Evolutionary conservation across 1,140 invertebrate genomes (phyloP).

Genomic region (Drosophila simulans): DNA sequence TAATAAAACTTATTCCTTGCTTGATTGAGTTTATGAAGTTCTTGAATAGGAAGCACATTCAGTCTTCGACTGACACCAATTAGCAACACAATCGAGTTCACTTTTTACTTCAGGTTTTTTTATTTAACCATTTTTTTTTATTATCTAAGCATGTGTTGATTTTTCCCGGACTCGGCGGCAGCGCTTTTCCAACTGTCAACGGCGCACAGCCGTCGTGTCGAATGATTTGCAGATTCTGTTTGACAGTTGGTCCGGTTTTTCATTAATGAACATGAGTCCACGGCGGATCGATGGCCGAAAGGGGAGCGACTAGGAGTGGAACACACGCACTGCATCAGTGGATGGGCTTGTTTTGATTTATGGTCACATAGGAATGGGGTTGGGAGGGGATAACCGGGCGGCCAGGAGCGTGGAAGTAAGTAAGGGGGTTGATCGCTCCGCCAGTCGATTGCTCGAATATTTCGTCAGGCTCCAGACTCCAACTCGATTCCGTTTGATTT

Average conservation of each 20-base stretch:
- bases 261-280: constrained; percentile 76
- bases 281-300: constrained; percentile 11
- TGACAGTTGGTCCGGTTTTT: constrained; percentile 79
- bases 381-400: constrained; percentile 4
- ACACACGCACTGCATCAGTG: constrained; percentile 68
- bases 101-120: constrained; percentile 41
- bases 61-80: constrained; percentile 17
- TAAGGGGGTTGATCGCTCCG: constrained; percentile 15
- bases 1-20: not conserved
- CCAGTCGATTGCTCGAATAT: constrained; percentile 19
- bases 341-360: constrained; percentile 65
- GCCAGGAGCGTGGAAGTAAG: constrained; percentile 5
- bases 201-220: constrained; percentile 66
- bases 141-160: constrained; percentile 79
- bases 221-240: constrained; percentile 82
- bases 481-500: constrained; percentile 18
- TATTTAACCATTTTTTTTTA: constrained; percentile 29
- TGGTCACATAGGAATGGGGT: constrained; percentile 27
- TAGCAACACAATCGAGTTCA: constrained; percentile 2
- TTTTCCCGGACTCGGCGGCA: constrained; percentile 65
- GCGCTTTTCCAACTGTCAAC: constrained; percentile 80
- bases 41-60: constrained; percentile 12
- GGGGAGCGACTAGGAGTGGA: constrained; percentile 35
- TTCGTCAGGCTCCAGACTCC: constrained; percentile 31
- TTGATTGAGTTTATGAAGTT: not conserved